Base-by-base conservation (phyloP, 2,797 vertebrate genomes). In the Trachurus trachurus region DNA sequence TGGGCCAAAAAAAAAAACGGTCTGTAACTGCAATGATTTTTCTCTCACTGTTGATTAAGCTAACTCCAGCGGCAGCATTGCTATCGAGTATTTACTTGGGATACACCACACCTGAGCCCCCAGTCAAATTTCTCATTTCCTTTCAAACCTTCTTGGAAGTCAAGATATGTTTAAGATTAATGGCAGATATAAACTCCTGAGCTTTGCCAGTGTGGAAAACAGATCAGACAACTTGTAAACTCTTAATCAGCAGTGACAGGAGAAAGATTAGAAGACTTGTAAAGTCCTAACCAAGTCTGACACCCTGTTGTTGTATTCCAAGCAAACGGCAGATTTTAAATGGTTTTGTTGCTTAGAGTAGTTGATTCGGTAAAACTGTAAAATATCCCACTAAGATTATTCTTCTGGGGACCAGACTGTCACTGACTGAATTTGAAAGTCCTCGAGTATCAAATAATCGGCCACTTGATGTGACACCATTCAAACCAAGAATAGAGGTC, bases 131-230 rank as follows among this genome's bases (percentile, higher is more conserved):
- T 63, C 47, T 80, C 31, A 76, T 81, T 83, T 83, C 67, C 66
- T 74, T 39, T 62, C 45, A 53, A 63, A 57, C 61, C 52, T 40
- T 54, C 50, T 54, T 29, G n/a, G 50, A 62, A 74, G 63, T 76
- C 73, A 12, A 69, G 70, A 82, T 78, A 68, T 26, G 26, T 81
- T 70, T 45, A 40, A 58, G 49, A 81, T 58, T 78, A 82, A 81
- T 67, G 68, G 71, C 56, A 26, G 26, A n/a, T 70, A 31, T 54
- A 21, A 71, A 78, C 71, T 66, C 40, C 52, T 37, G 57, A 53
- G 59, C 65, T 71, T 77, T 67, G 42, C 59, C 54, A 65, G 17
- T 50, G 34, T 34, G 12, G 29, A 65, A 72, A 54, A 63, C 49
- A 15, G 22, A 80, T 80, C 34, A 44, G 47, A 53, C 21, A n/a